These are phyloP conservation scores for Drosophila ercepeae DNA, from an alignment of 1,140 invertebrate genomes.

Conservation along the genomic window DNA sequence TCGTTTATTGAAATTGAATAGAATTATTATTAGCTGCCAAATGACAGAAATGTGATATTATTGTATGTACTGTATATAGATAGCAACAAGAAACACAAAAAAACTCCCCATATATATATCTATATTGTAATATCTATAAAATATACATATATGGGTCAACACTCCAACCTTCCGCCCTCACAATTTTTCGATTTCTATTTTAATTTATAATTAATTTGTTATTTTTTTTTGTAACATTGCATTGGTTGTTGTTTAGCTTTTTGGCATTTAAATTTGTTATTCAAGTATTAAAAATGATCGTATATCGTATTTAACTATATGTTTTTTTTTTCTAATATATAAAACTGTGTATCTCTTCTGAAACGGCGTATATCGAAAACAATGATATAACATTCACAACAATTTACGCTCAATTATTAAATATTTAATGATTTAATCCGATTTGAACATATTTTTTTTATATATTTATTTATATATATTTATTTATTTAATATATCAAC, in stretches of 20 bases:
- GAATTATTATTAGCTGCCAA: slow-evolving; percentile 75
- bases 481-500: neutral
- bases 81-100: slow-evolving; percentile 77
- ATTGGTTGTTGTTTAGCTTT: slow-evolving; percentile 2
- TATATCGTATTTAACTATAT: slow-evolving; percentile 33
- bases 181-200: slow-evolving; percentile 4
- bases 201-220: slow-evolving; percentile 2
- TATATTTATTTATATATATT: neutral
- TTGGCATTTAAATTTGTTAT: slow-evolving; percentile 31
- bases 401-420: slow-evolving; percentile 55
- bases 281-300: slow-evolving; percentile 42
- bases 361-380: slow-evolving; percentile 72
- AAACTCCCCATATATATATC: slow-evolving; percentile 11
- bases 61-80: slow-evolving; percentile 66
- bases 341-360: slow-evolving; percentile 39
- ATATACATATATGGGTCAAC: slow-evolving; percentile 14
- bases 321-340: slow-evolving; percentile 32
- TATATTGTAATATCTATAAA: too few relatives aligned
- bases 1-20: slow-evolving; percentile 77
- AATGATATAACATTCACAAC: slow-evolving; percentile 79
- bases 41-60: slow-evolving; percentile 61
- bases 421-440: slow-evolving; percentile 17
- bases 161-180: slow-evolving; percentile 12
- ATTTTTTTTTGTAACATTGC: slow-evolving; percentile 6
- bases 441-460: neutral